Conservation (phyloP, 2,113 vertebrate species). For the Daboia siamensis region DNA sequence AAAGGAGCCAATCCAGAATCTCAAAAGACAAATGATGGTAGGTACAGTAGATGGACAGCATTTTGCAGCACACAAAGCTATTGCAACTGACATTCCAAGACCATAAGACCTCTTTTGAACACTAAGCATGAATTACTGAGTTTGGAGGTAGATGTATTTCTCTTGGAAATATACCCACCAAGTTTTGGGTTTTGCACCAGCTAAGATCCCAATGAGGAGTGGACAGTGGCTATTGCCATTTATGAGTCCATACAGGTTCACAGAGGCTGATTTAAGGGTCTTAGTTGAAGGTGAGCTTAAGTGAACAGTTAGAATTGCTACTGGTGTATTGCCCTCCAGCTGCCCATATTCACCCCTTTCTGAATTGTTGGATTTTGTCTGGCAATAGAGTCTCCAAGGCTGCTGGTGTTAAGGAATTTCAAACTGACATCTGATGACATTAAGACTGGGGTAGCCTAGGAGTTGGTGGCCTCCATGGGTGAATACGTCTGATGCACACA, state of each 20-base stretch:
- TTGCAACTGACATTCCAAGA: background rate
- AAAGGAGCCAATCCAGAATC: background rate
- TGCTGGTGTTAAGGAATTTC: background rate
- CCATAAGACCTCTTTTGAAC: background rate
- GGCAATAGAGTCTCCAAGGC: background rate
- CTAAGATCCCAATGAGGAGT: background rate
- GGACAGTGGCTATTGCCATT: background rate
- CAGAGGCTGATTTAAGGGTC: background rate
- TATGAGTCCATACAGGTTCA: background rate
- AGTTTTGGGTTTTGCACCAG: background rate
- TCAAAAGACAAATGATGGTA: background rate
- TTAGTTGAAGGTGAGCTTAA: background rate
- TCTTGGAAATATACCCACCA: background rate
- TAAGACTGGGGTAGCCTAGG: background rate
- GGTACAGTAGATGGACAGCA: background rate
- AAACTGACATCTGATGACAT: background rate
- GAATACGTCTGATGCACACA: background rate
- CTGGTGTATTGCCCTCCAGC: background rate
- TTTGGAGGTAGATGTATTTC: background rate
- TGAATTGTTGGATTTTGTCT: background rate
- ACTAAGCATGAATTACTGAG: background rate
- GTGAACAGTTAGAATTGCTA: background rate
- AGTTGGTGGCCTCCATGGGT: background rate
- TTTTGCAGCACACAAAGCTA: background rate
- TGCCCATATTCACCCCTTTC: background rate